Percentiles rank a stretch among this genome's conserved stretches.
Evolutionary conservation across 2,113 vertebrate species (phyloP).

Genomic region (Camarhynchus parvulus): DNA sequence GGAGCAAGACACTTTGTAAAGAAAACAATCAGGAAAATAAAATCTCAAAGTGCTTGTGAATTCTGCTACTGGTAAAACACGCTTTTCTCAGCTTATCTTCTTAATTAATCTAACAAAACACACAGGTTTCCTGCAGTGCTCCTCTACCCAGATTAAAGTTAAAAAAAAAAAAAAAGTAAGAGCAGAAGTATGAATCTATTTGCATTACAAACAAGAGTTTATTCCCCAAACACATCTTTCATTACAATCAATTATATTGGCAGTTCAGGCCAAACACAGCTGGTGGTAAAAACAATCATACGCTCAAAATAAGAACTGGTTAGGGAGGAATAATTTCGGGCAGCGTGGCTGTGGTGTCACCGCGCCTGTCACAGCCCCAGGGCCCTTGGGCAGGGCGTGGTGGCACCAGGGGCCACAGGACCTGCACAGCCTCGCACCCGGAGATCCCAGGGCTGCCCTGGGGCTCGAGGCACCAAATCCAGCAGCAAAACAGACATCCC

Average conservation of each 20-base stretch:
- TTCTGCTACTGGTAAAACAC: neutral
- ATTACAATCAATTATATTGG: neutral
- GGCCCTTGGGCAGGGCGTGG: fast-evolving
- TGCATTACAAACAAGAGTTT: neutral
- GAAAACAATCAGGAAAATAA: neutral
- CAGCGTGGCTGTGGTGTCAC: neutral
- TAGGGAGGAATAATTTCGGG: fast-evolving
- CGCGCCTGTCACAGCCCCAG: neutral
- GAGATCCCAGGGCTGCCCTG: neutral
- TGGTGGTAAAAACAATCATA: neutral
- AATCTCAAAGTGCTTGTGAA: neutral
- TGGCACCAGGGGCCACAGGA: neutral
- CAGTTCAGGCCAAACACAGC: neutral
- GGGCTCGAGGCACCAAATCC: neutral
- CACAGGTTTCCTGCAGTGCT: slow-evolving; percentile 1
- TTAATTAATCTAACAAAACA: slow-evolving; percentile 10
- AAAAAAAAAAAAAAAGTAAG: neutral
- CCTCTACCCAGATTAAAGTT: neutral
- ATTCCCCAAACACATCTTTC: neutral
- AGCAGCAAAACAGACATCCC: too few species aligned
- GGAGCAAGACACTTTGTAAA: neutral
- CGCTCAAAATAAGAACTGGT: neutral
- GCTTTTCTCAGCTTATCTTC: neutral
- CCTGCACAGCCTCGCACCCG: fast-evolving
- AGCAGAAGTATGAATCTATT: neutral